These are phyloP conservation scores for Stegostoma tigrinum DNA, from an alignment of 2,113 vertebrate genomes.

Conservation along the genomic window DNA sequence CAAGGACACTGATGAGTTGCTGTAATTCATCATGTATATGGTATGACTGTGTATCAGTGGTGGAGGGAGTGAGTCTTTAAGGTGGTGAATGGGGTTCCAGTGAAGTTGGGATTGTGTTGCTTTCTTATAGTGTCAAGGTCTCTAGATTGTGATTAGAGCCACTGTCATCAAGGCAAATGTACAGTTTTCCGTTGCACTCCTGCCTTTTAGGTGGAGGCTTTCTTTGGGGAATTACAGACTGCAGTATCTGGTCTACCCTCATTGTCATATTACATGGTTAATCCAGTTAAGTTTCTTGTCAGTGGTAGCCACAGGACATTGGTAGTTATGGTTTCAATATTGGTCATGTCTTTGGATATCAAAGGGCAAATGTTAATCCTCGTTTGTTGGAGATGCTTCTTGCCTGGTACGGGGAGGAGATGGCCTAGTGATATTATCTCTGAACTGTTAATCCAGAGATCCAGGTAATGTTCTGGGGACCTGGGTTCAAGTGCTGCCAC, in stretches of 20 bases:
- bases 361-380: neutral
- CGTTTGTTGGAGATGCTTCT: neutral
- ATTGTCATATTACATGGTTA: neutral
- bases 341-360: neutral
- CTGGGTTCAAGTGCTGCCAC: too few species aligned
- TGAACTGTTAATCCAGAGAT: too few species aligned
- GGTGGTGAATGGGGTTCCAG: too few species aligned
- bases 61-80: neutral
- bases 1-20: neutral
- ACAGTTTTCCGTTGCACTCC: neutral
- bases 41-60: neutral
- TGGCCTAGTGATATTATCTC: too few species aligned
- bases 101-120: too few species aligned
- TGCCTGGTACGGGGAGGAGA: neutral
- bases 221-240: neutral
- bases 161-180: neutral
- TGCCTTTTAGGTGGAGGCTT: neutral
- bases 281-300: neutral
- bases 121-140: too few species aligned
- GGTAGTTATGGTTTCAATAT: neutral
- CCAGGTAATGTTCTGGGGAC: too few species aligned
- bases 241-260: neutral
- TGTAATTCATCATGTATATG: too few species aligned
- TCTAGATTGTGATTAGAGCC: neutral
- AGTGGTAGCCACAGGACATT: neutral